These are phyloP conservation scores for Chironomus tentans DNA, from an alignment of 2,888 invertebrate species.

Conservation along the genomic window DNA sequence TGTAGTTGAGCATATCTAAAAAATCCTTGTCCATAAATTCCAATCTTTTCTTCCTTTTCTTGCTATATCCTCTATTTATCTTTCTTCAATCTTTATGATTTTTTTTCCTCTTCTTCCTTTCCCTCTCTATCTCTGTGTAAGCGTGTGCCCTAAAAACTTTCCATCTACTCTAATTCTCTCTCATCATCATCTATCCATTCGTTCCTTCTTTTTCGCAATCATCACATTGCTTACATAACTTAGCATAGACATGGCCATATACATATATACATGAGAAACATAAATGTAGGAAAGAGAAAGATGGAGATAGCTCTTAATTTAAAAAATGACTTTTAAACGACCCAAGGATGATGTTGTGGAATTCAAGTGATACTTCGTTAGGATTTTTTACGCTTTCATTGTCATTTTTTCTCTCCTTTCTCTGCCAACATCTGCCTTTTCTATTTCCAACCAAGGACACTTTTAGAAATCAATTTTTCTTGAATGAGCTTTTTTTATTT, in stretches of 20 bases:
- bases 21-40: neutral
- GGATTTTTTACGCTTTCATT: neutral
- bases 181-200: too few species aligned
- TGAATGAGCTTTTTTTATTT: too few species aligned
- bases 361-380: neutral
- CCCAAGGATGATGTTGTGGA: conserved; percentile 1
- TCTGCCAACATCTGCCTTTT: neutral
- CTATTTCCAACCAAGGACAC: neutral
- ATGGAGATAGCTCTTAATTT: neutral
- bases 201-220: too few species aligned
- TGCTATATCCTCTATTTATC: neutral
- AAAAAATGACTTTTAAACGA: conserved; percentile 2
- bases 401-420: neutral
- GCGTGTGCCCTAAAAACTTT: too few species aligned
- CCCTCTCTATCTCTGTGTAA: too few species aligned
- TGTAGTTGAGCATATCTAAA: neutral
- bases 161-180: too few species aligned
- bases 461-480: too few species aligned
- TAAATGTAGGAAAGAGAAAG: neutral
- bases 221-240: neutral
- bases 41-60: neutral
- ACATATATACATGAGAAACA: too few species aligned
- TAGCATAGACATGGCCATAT: too few species aligned
- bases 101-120: too few species aligned
- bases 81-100: too few species aligned